These are phyloP conservation scores for Gymnocephalus cernua DNA, from an alignment of 2,113 vertebrate species.

Conservation along the genomic window DNA sequence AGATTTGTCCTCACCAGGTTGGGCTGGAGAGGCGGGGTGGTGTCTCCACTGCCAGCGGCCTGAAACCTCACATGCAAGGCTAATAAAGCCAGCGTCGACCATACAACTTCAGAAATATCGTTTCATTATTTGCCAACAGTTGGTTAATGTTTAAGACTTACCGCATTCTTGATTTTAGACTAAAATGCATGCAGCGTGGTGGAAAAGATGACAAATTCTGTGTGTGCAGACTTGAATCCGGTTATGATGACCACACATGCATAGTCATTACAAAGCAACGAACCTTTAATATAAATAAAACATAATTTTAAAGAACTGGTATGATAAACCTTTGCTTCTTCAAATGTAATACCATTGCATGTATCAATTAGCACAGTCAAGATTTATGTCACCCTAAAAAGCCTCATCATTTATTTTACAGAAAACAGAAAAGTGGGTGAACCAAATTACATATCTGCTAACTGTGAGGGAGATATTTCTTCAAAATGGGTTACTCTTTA, in stretches of 20 bases:
- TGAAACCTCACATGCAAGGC: slow-evolving; percentile 36
- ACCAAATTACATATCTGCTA: slow-evolving; percentile 47
- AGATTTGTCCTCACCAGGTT: slow-evolving; percentile 75
- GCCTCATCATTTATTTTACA: slow-evolving; percentile 43
- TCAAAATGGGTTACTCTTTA: slow-evolving; percentile 40
- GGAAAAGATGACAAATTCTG: slow-evolving; percentile 15
- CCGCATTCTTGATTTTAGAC: slow-evolving; percentile 1
- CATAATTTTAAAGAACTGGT: neutral
- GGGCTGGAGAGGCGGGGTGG: slow-evolving; percentile 71
- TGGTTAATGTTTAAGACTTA: slow-evolving; percentile 38
- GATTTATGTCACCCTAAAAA: slow-evolving; percentile 33
- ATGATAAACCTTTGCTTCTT: neutral
- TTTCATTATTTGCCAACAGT: slow-evolving; percentile 34
- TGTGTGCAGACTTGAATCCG: slow-evolving; percentile 57
- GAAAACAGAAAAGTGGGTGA: slow-evolving; percentile 43
- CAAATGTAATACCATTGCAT: neutral
- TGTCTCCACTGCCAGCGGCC: slow-evolving; percentile 68
- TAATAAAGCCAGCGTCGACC: slow-evolving; percentile 19
- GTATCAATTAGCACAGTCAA: slow-evolving; percentile 10
- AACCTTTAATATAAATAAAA: slow-evolving; percentile 6
- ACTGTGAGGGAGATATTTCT: slow-evolving; percentile 29
- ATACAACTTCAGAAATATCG: neutral
- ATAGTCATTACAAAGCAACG: slow-evolving; percentile 13
- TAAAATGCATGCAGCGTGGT: slow-evolving; percentile 33
- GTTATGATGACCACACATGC: slow-evolving; percentile 38